A percentile compares a stretch with the other conserved stretches of the same genome.
These are phyloP conservation scores for Agrenia bidenticulata DNA, from an alignment of 2,888 invertebrate genomes.

Conservation along the genomic window DNA sequence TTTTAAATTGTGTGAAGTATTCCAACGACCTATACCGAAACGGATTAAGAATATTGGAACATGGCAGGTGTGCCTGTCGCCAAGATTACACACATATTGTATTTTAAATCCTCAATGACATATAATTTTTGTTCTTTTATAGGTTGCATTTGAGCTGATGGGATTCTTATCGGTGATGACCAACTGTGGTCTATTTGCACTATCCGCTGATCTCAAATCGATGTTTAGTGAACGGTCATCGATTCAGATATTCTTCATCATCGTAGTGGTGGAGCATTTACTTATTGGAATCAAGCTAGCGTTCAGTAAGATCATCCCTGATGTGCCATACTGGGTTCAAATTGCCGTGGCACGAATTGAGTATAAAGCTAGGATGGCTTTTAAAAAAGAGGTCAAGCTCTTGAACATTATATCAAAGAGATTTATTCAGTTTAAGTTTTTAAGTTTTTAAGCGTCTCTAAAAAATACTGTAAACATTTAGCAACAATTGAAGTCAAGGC, in stretches of 20 bases:
- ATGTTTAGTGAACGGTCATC: background rate
- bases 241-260: constrained; percentile 6
- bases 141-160: constrained; percentile 23
- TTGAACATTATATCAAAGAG: background rate
- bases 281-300: constrained; percentile 14
- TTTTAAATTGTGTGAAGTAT: constrained; percentile 25
- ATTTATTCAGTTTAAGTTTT: background rate
- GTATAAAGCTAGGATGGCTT: constrained; percentile 18
- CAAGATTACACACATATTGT: background rate
- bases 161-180: constrained; percentile 22
- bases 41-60: constrained; percentile 29
- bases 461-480: background rate
- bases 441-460: too few species aligned
- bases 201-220: constrained; percentile 2
- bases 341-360: constrained; percentile 14
- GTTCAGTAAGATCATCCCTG: constrained; percentile 20
- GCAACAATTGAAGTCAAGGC: constrained; percentile 3
- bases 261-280: constrained; percentile 19
- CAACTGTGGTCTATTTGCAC: constrained; percentile 24
- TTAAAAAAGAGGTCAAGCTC: constrained; percentile 20
- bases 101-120: too few species aligned
- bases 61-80: constrained; percentile 14
- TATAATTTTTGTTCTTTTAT: background rate
- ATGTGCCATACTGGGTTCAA: constrained; percentile 23
- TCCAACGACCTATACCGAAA: constrained; percentile 19